Evolutionary conservation across 2,888 invertebrate species (phyloP), one percentile per base, ranked within the genome.

Genomic region (Papilio elwesi): DNA sequence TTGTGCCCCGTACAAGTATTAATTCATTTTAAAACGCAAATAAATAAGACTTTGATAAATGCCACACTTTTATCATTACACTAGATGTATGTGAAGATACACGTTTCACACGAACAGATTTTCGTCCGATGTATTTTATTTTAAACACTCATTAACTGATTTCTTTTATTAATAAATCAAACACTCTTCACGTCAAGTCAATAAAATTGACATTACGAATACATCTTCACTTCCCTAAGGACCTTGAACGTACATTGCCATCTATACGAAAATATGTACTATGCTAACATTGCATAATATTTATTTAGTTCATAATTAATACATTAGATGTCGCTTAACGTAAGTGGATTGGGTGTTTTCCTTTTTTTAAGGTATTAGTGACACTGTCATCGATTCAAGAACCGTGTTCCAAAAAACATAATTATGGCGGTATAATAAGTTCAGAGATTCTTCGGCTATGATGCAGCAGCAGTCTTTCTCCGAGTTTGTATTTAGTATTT

Each of bases 1-100:
- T 81, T 86, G 90, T 80, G 72, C 73, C 43, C 66, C 53, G 43
- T 47, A 68, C 43, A 67, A 16, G 38, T 48, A 26, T 38, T 51
- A 15, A 13, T 51, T 36, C 36, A 55, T 55, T 68, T 26, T 6
- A 43, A 68, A 10, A 38, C 63, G 62, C 67, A 72, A 59, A 63
- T 63, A 49, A 62, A 67, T 43, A 67, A 15, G 12, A 48, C 9
- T 13, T 26, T 15, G 15, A 11, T 47, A 10, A 68, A 47, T 15
- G 26, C 13, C 47, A 12, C 47, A 68, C 26, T 68, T 55, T 16
- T 38, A 48, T 55, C 55, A 48, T 26, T 57, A 26, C 53, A n/a
- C n/a, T n/a, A 52, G 11, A 10, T 49, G 36, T 49, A 13, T 62
- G 12, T 51, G 36, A 49, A n/a, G 49, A 38, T 65, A 47, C 26